These are phyloP conservation scores for Rutilus rutilus DNA, from an alignment of 2,113 vertebrate genomes.

Conservation along the genomic window DNA sequence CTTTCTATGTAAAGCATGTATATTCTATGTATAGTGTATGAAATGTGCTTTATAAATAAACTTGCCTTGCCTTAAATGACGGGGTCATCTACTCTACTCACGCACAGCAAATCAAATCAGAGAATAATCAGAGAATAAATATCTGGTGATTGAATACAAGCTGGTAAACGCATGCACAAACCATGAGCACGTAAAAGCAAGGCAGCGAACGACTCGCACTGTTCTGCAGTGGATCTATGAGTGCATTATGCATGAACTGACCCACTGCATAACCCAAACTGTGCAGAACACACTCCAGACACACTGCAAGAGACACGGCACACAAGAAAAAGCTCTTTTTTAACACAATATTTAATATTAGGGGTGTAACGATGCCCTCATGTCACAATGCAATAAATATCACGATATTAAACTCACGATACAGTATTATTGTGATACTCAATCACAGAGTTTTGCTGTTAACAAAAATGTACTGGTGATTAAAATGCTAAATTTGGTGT, in stretches of 20 bases:
- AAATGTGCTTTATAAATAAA: too few species aligned
- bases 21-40: too few species aligned
- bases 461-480: too few species aligned
- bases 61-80: conserved; percentile 1
- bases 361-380: too few species aligned
- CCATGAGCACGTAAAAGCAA: neutral
- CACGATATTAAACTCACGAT: too few species aligned
- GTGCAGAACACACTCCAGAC: neutral
- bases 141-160: neutral
- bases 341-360: neutral
- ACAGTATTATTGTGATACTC: too few species aligned
- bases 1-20: too few species aligned
- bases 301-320: neutral
- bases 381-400: too few species aligned
- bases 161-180: neutral
- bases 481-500: too few species aligned
- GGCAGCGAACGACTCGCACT: neutral
- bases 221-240: neutral
- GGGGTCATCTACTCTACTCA: neutral
- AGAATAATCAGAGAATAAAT: conserved; percentile 33
- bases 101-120: conserved; percentile 4
- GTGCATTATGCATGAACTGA: neutral
- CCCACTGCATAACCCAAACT: neutral
- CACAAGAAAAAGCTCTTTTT: neutral
- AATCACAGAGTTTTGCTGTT: too few species aligned